Evolutionary conservation across 2,113 vertebrate genomes (phyloP).

Genomic region (Solea senegalensis): DNA sequence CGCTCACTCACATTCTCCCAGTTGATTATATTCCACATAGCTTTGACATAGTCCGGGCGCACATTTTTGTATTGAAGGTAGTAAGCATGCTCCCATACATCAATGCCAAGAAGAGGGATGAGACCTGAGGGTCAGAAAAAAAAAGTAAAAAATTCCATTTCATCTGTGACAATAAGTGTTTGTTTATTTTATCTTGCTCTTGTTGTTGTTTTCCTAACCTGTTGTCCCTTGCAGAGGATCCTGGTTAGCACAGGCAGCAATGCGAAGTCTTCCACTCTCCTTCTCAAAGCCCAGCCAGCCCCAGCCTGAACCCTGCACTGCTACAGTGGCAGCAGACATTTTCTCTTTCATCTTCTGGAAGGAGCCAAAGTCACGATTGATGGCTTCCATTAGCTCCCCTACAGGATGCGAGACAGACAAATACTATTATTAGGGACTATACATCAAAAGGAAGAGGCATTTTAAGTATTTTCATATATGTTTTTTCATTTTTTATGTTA

Average conservation of each 20-base stretch:
- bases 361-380: constrained; percentile 94
- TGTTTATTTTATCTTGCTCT: background rate
- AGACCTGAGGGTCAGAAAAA: constrained; percentile 82
- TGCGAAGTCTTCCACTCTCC: constrained; percentile 84
- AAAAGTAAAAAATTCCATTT: background rate
- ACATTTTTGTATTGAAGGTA: constrained; percentile 99
- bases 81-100: constrained; percentile 98
- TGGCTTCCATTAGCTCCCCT: constrained; percentile 94
- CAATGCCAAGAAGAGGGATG: constrained; percentile 93
- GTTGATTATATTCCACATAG: constrained; percentile 96
- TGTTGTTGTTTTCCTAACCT: constrained; percentile 77
- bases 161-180: background rate
- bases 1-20: constrained; percentile 94
- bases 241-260: constrained; percentile 92
- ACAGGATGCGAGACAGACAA: constrained; percentile 4
- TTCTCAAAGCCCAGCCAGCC: constrained; percentile 95
- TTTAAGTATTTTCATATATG: background rate
- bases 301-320: constrained; percentile 97
- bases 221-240: constrained; percentile 96
- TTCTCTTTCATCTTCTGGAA: constrained; percentile 94
- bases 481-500: background rate
- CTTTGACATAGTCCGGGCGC: constrained; percentile 95
- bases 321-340: constrained; percentile 88
- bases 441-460: background rate
- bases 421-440: background rate